Conservation (phyloP, 2,797 vertebrate genomes). For the Cygnus olor region DNA sequence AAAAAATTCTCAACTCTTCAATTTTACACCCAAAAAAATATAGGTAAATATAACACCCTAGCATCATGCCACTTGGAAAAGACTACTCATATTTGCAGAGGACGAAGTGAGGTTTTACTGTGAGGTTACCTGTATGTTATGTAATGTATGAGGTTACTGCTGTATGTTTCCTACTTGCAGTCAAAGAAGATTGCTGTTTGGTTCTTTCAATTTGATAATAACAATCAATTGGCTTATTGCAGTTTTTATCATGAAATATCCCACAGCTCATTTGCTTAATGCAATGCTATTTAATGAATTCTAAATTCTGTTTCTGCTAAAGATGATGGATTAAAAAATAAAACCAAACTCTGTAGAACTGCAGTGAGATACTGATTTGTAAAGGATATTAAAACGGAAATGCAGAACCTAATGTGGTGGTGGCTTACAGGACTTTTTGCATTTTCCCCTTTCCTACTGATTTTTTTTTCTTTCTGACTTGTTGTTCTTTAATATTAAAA, state of each 20-base stretch:
- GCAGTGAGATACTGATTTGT: neutral
- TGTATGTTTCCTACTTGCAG: neutral
- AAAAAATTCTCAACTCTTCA: neutral
- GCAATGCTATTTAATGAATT: neutral
- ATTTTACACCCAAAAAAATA: neutral
- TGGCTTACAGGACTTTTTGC: neutral
- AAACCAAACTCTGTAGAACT: neutral
- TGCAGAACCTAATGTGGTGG: neutral
- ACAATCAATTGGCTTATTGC: neutral
- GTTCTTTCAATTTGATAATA: neutral
- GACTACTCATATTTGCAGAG: neutral
- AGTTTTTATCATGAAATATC: neutral
- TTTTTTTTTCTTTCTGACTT: neutral
- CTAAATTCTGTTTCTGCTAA: neutral
- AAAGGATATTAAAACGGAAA: neutral
- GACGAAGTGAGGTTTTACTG: neutral
- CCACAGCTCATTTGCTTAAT: neutral
- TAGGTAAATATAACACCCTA: neutral
- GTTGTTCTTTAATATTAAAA: neutral
- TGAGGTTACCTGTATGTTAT: neutral
- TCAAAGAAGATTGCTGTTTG: neutral
- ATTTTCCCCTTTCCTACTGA: neutral
- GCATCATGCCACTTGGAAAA: neutral
- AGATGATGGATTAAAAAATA: neutral
- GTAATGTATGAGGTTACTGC: neutral